Conservation (phyloP, 2,888 invertebrate genomes). For the Lapara coniferarum region DNA sequence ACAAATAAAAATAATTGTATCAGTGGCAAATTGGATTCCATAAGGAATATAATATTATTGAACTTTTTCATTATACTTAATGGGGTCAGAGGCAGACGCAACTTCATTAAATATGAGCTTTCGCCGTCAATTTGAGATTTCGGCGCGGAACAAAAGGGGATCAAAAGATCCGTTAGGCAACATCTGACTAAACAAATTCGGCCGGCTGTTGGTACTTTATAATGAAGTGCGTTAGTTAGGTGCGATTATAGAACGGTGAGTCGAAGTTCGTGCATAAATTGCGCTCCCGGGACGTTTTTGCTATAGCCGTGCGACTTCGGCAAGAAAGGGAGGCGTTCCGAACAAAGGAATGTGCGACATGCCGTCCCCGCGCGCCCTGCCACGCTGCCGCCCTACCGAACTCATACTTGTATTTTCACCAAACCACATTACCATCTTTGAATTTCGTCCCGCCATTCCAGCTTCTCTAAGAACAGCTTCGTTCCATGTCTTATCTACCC, state of each 20-base stretch:
- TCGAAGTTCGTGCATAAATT: constrained; percentile 54
- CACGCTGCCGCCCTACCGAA: constrained; percentile 11
- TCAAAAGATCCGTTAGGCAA: constrained; percentile 30
- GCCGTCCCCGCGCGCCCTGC: constrained; percentile 20
- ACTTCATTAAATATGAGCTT: constrained; percentile 26
- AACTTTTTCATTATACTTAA: constrained; percentile 26
- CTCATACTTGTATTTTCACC: constrained; percentile 31
- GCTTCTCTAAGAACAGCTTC: background rate
- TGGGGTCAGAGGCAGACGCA: constrained; percentile 14
- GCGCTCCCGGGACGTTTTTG: constrained; percentile 42
- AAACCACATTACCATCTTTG: background rate
- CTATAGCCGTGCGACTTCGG: constrained; percentile 33
- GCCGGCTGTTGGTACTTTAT: constrained; percentile 35
- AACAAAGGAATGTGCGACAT: constrained; percentile 45
- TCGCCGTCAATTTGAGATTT: constrained; percentile 26
- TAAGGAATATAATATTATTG: constrained; percentile 22
- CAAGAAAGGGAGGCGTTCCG: constrained; percentile 38
- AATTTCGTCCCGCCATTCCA: background rate
- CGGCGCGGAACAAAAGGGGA: constrained; percentile 20
- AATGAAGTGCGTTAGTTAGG: constrained; percentile 48
- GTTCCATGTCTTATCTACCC: background rate
- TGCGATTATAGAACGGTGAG: constrained; percentile 36
- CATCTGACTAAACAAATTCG: constrained; percentile 34
- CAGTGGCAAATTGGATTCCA: constrained; percentile 9
- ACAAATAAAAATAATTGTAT: constrained; percentile 13